Conservation (phyloP, 2,888 invertebrate species). For the Didymodactylos carnosus region DNA sequence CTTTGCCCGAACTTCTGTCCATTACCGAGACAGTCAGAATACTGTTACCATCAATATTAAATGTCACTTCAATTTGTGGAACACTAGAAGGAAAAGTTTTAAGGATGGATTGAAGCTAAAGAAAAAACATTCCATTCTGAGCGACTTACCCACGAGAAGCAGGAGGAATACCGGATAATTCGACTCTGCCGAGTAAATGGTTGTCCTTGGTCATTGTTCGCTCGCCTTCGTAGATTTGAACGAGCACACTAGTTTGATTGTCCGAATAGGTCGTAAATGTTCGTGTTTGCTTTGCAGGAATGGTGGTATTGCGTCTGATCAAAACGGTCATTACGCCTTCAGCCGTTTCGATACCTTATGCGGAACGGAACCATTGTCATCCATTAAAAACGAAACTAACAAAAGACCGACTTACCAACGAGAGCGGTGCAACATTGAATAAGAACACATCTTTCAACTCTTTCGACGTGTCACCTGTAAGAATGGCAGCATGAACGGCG, state of each 20-base stretch:
- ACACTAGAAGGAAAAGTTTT: too few species aligned
- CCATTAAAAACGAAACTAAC: too few species aligned
- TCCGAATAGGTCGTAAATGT: slow-evolving; percentile 90
- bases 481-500: slow-evolving; percentile 75
- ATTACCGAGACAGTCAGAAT: slow-evolving; percentile 79
- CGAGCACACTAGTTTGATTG: slow-evolving; percentile 83
- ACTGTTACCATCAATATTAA: slow-evolving; percentile 53
- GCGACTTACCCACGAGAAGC: too few species aligned
- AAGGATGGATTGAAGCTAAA: too few species aligned
- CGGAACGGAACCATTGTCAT: too few species aligned
- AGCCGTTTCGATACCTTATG: slow-evolving; percentile 77
- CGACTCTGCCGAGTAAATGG: slow-evolving; percentile 77
- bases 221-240: slow-evolving; percentile 39
- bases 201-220: slow-evolving; percentile 36
- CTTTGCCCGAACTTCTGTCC: slow-evolving; percentile 50
- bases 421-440: slow-evolving; percentile 42
- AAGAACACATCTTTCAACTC: slow-evolving; percentile 33
- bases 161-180: slow-evolving; percentile 82
- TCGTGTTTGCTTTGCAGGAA: slow-evolving; percentile 86
- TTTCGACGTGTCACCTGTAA: slow-evolving; percentile 34
- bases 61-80: slow-evolving; percentile 43
- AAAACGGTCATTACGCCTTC: slow-evolving; percentile 84
- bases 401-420: too few species aligned
- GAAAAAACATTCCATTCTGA: too few species aligned
- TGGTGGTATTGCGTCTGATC: slow-evolving; percentile 87